phyloP scores from a whole-genome alignment of 2,113 vertebrate species.

The Entosphenus tridentatus region DNA sequence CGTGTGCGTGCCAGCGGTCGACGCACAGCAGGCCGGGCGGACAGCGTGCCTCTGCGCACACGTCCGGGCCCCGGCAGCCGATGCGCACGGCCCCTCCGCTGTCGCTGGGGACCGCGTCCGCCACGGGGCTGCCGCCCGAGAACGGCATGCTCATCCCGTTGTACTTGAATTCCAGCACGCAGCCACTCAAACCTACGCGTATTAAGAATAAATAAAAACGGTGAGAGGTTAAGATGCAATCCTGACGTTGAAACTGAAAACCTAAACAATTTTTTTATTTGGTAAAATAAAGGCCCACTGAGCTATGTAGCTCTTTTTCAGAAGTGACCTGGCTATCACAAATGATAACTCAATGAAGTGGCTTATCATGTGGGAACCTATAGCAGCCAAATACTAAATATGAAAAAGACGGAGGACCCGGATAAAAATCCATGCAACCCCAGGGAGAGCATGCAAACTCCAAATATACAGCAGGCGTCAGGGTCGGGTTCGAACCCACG shows the following conservation, averaged over 20 bases:
- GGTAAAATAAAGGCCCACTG: not conserved
- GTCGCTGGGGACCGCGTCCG: slow-evolving; percentile 20
- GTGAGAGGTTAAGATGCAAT: not conserved
- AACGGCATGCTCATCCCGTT: slow-evolving; percentile 60
- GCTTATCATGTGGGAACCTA: no score
- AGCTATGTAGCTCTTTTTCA: not conserved
- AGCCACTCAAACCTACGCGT: slow-evolving; percentile 58
- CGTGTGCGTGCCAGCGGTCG: slow-evolving; percentile 72
- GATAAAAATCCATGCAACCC: no score
- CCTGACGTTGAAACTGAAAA: not conserved
- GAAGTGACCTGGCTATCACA: no score
- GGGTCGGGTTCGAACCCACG: no score
- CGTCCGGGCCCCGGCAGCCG: slow-evolving; percentile 71
- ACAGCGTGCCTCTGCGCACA: slow-evolving; percentile 44
- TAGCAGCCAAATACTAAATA: no score
- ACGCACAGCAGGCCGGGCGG: slow-evolving; percentile 67
- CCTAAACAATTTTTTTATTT: not conserved
- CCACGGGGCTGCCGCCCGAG: slow-evolving; percentile 33
- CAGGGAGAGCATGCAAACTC: no score
- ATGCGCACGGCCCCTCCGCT: slow-evolving; percentile 14
- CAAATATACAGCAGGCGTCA: no score
- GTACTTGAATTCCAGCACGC: slow-evolving; percentile 56
- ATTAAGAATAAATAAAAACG: not conserved
- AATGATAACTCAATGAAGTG: no score
- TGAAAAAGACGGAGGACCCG: no score